A percentile compares a stretch with the other conserved stretches of the same genome.
These are phyloP conservation scores for Pelobates cultripes DNA, from an alignment of 2,797 vertebrate genomes.

Conservation along the genomic window DNA sequence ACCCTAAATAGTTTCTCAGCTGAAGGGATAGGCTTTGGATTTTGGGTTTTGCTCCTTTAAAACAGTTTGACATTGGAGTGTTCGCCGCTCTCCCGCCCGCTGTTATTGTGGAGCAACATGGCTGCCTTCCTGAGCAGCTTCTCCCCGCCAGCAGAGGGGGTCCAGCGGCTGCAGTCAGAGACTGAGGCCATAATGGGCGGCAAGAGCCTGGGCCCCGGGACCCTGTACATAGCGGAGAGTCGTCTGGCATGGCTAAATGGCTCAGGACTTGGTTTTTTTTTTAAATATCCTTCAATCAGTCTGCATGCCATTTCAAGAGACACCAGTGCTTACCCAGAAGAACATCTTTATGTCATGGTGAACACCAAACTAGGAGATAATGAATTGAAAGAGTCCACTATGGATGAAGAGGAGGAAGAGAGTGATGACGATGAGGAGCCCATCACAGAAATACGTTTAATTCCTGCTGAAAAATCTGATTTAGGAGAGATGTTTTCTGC, in stretches of 20 bases:
- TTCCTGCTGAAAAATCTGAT: slow-evolving; percentile 88
- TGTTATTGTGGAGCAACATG: background rate
- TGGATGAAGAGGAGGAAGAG: slow-evolving; percentile 70
- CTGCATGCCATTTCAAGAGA: slow-evolving; percentile 94
- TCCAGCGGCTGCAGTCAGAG: slow-evolving; percentile 84
- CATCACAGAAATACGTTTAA: slow-evolving; percentile 93
- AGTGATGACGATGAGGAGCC: slow-evolving; percentile 77
- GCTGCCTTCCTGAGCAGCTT: slow-evolving; percentile 77
- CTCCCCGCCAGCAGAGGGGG: slow-evolving; percentile 82
- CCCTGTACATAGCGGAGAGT: slow-evolving; percentile 90
- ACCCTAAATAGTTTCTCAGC: too few relatives aligned
- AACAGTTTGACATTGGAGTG: too few relatives aligned
- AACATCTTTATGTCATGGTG: slow-evolving; percentile 97
- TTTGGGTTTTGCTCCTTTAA: too few relatives aligned
- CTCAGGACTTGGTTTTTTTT: slow-evolving; percentile 86
- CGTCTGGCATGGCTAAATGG: slow-evolving; percentile 90
- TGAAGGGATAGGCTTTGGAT: too few relatives aligned
- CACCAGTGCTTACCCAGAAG: slow-evolving; percentile 81
- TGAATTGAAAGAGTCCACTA: slow-evolving; percentile 76
- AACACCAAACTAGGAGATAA: slow-evolving; percentile 85
- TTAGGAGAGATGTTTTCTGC: slow-evolving; percentile 93
- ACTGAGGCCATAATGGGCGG: slow-evolving; percentile 89
- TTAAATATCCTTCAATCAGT: slow-evolving; percentile 93
- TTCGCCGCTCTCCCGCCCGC: background rate
- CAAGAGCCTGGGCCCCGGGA: slow-evolving; percentile 82